phyloP scores from a whole-genome alignment of 2,888 invertebrate species.

The Philopedon plagiatum region DNA sequence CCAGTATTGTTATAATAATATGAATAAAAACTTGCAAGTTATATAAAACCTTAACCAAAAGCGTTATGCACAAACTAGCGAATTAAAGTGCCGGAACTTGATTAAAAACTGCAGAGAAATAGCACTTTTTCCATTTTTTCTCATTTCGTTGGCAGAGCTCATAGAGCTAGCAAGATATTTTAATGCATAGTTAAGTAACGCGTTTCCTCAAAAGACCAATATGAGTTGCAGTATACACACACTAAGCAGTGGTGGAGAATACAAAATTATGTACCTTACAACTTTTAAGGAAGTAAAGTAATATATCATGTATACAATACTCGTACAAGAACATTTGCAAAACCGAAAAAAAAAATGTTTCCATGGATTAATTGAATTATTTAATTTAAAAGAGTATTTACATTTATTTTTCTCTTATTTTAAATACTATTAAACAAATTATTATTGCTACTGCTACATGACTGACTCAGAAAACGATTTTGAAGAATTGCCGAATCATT shows the following conservation, averaged over 20 bases:
- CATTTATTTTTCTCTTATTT: no score
- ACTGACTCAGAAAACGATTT: no score
- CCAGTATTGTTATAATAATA: background rate
- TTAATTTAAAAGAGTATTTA: no score
- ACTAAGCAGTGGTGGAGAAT: constrained; percentile 43
- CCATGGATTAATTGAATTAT: no score
- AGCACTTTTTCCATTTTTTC: constrained; percentile 25
- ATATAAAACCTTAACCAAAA: background rate
- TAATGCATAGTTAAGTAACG: constrained; percentile 65
- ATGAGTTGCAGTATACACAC: constrained; percentile 58
- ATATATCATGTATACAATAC: no score
- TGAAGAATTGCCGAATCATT: no score
- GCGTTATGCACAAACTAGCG: constrained; percentile 24
- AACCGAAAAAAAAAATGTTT: no score
- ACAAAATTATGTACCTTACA: background rate
- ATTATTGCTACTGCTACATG: no score
- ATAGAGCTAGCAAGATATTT: constrained; percentile 57
- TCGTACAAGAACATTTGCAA: no score
- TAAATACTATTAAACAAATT: no score
- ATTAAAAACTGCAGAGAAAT: constrained; percentile 43
- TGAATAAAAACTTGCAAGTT: background rate
- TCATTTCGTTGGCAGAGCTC: constrained; percentile 28
- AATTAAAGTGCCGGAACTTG: constrained; percentile 38
- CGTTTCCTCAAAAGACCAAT: constrained; percentile 62
- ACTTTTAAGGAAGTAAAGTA: no score